Evolutionary conservation across 2,888 invertebrate species (phyloP), one percentile per base, ranked within the genome.

Genomic region (Meta bourneti): DNA sequence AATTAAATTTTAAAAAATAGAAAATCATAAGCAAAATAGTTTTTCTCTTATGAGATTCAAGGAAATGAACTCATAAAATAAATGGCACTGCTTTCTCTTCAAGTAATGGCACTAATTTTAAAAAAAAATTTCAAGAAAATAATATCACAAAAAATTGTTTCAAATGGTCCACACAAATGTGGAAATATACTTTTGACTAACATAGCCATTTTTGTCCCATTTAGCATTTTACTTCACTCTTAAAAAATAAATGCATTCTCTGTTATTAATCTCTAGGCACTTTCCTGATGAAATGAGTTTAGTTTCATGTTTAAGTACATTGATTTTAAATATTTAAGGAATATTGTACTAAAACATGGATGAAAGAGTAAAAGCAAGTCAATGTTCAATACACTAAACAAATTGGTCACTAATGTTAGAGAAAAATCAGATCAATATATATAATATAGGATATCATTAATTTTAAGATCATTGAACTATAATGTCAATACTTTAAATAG

Each of bases 111-210:
- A 82, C 72, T 20, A 61, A 69, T 20, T 9, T 61, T 20, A 5
- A 54, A 71, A 72, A 52, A 51, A 82, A 69, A 81, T 81, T 19
- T 49, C 69, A 48, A n/a, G 49, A 48, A 81, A 82, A 79, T n/a
- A 69, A 82, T 82, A 82, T 82, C 82, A 82, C 82, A 82, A 51
- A 72, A 16, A 70, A 70, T 34, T 70, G 7, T 69, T 54, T 71
- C 11, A 70, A 81, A 48, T 49, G 49, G 13, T n/a, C 13, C 20
- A 9, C 19, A 20, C 54, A 79, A 61, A 79, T 20, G 34, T 51
- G 34, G 34, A 34, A 78, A 6, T 19, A 34, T 16, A 11, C 34
- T 49, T 16, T 34, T 11, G 34, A 51, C 16, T 19, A 49, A 77
- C 19, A 77, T 16, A 77, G 77, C 77, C 34, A 34, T 34, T n/a